Evolutionary conservation across 2,888 invertebrate species (phyloP).

Genomic region (Nasonia oneida): DNA sequence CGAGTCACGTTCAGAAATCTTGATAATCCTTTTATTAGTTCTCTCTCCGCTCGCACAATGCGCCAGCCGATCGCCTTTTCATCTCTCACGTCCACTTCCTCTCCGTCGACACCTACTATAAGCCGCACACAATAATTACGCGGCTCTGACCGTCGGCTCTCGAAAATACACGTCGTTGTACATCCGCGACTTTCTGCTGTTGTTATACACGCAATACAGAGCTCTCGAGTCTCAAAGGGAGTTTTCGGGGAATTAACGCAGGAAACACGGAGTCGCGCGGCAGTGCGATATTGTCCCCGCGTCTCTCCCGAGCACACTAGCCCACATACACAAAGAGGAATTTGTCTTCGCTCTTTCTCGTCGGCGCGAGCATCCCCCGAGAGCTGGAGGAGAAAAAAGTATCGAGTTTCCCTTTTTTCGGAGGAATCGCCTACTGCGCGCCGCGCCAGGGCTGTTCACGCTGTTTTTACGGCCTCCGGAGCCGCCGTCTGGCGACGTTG

Average conservation of each 20-base stretch:
- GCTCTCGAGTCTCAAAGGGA: constrained; percentile 7
- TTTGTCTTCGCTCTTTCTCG: constrained; percentile 42
- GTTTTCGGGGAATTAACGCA: constrained; percentile 46
- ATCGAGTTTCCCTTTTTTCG: constrained; percentile 51
- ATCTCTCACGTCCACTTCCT: constrained; percentile 44
- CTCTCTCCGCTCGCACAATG: neutral
- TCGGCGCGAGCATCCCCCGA: neutral
- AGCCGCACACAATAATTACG: neutral
- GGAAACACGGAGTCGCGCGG: constrained; percentile 42
- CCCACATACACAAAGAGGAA: constrained; percentile 38
- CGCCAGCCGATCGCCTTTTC: constrained; percentile 37
- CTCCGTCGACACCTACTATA: constrained; percentile 2
- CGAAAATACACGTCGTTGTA: neutral
- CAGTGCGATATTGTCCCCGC: constrained; percentile 36
- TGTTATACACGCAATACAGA: neutral
- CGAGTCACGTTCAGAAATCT: constrained; percentile 56
- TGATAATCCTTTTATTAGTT: constrained; percentile 50
- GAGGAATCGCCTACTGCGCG: neutral
- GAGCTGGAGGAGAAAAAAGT: constrained; percentile 40
- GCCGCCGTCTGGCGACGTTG: constrained; percentile 4
- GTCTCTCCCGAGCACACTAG: constrained; percentile 13
- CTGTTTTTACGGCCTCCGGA: constrained; percentile 36
- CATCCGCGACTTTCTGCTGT: neutral
- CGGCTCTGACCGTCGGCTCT: neutral
- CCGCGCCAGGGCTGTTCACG: neutral